These are phyloP conservation scores for Steinernema carpocapsae DNA, from an alignment of 2,888 invertebrate genomes.

Conservation along the genomic window DNA sequence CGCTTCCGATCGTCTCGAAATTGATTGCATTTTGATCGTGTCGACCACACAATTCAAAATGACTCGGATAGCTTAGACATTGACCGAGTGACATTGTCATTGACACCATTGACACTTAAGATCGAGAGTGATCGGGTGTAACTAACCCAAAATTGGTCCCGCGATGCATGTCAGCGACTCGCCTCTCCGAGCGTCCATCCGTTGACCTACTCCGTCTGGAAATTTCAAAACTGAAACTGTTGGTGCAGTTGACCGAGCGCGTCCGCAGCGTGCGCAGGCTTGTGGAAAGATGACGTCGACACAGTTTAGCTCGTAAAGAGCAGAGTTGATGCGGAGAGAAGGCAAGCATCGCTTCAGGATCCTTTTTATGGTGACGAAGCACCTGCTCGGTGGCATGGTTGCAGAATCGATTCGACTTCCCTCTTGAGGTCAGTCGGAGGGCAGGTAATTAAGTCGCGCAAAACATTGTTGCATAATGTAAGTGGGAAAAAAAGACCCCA, in stretches of 20 bases:
- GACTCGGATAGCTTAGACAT: not conserved
- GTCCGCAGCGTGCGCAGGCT: no score
- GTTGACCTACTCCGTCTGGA: constrained; percentile 28
- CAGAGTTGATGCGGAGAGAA: not conserved
- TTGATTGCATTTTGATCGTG: no score
- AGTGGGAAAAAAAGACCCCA: not conserved
- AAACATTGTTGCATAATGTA: not conserved
- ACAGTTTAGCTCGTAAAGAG: not conserved
- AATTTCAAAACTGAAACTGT: constrained; percentile 32
- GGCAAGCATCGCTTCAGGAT: no score
- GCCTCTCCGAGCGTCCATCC: not conserved
- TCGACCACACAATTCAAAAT: constrained; percentile 1
- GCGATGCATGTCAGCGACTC: constrained; percentile 19
- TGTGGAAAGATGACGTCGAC: constrained; percentile 10
- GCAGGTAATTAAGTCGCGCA: not conserved
- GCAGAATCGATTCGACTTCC: not conserved
- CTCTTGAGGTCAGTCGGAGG: constrained; percentile 1
- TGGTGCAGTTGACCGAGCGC: not conserved
- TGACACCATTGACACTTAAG: constrained; percentile 29
- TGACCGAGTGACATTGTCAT: constrained; percentile 31
- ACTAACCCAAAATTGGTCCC: constrained; percentile 31
- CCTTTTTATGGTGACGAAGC: no score
- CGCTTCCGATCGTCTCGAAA: no score
- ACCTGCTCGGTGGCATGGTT: no score
- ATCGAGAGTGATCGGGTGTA: constrained; percentile 18